Evolutionary conservation across 1,140 invertebrate species (phyloP), one percentile per base, ranked within the genome.

Genomic region (Chironomus tepperi): DNA sequence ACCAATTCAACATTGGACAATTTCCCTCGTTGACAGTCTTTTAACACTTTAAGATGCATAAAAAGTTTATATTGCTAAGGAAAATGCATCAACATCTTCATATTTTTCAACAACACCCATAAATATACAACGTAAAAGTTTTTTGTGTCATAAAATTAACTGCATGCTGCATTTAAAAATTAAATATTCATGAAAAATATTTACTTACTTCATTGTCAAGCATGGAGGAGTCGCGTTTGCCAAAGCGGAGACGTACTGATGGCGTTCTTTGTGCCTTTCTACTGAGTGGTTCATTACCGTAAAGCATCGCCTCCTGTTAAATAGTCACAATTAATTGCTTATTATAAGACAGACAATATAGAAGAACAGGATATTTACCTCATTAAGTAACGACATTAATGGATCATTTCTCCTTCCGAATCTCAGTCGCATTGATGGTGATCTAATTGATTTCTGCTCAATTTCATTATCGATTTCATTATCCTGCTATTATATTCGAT

Each of bases 181-280:
- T 70, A 19, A 70, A 70, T 19, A 21, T 70, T 70, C 18, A 70
- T 70, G 24, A 34, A 70, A n/a, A n/a, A 9, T 70, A 10, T 70
- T 19, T 10, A 19, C 65, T 70, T 21, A 70, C 65, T 21, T 70
- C 65, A 21, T 80, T 78, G 3, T 43, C 19, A 12, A 65, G 83
- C 81, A 86, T 83, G 19, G 83, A 82, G 0, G 90, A 89, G 80
- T 91, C 90, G n/a, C 88, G 85, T 73, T 88, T 82, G 72, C 90
- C 90, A 78, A 91, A 91, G 57, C 90, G 85, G 7, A 91, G 84
- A 21, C 90, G 85, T 16, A 90, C 79, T 0, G 89, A 89, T 0
- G 90, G 89, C 7, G 88, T 89, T 24, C 89, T 84, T 75, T 89
- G 88, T 5, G 89, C 89, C 81, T 91, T 91, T 77, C 90, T 87